Evolutionary conservation across 2,888 invertebrate genomes (phyloP).

Genomic region (Tenodera sinensis): DNA sequence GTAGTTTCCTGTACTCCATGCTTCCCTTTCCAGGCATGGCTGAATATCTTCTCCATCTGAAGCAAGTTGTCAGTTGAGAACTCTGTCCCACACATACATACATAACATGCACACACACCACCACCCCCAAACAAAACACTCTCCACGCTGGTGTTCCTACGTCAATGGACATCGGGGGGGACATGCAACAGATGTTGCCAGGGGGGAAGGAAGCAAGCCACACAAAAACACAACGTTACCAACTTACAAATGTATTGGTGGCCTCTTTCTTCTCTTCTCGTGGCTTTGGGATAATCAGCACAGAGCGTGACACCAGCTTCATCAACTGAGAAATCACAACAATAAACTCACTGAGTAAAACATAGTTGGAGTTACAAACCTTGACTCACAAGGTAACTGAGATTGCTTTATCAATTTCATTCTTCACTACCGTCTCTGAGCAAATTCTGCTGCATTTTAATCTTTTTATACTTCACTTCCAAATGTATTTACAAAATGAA

Average conservation of each 20-base stretch:
- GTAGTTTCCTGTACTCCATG: constrained; percentile 56
- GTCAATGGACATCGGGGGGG: too few relatives aligned
- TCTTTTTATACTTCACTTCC: too few relatives aligned
- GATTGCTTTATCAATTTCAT: too few relatives aligned
- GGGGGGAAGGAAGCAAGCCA: neutral
- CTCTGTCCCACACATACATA: too few relatives aligned
- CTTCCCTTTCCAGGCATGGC: constrained; percentile 84
- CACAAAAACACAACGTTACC: neutral
- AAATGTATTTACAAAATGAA: too few relatives aligned
- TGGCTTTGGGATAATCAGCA: neutral
- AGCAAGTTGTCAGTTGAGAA: neutral
- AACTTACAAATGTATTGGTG: neutral
- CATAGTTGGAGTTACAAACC: too few relatives aligned
- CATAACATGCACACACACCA: too few relatives aligned
- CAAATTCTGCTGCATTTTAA: too few relatives aligned
- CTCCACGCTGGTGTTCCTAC: neutral
- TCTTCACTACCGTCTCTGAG: too few relatives aligned
- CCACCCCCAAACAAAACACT: neutral
- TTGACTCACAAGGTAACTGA: too few relatives aligned
- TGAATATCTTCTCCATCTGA: constrained; percentile 92
- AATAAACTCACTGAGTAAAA: neutral
- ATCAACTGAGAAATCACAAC: constrained; percentile 19
- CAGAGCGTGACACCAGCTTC: constrained; percentile 22
- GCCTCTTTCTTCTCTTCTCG: neutral
- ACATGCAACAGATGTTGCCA: too few relatives aligned